Base-by-base conservation (phyloP, 2,797 vertebrate species). In the Tenualosa thibaudeaui region DNA sequence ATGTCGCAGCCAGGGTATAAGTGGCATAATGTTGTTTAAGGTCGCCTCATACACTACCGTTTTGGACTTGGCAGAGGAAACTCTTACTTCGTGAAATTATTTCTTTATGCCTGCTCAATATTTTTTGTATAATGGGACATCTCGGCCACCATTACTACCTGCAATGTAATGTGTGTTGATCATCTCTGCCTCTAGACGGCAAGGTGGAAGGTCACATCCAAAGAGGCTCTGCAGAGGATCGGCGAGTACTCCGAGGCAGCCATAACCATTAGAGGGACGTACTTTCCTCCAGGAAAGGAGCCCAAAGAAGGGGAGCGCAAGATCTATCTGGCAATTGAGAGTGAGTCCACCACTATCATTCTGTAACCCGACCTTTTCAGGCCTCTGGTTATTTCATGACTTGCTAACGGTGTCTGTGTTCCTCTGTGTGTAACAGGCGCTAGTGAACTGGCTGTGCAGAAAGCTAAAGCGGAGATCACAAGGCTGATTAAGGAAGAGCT, bases 181-280 rank as follows among this genome's bases (percentile, higher is more conserved):
- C 12, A 78, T 81, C n/a, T 84, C 37, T 84, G 82, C 5, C 19
- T 83, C 0, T 91, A 99, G 98, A 99, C 98, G 83, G 98, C 98
- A 78, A 96, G 98, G 85, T 99, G 98, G 98, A 99, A 99, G 92
- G 98, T 99, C 56, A 99, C 98, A 0, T 99, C 98, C 83, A 99
- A 99, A 91, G 98, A 99, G 91, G 98, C 98, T 0, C 93, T 99
- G 8, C 98, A 99, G 93, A 97, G 98, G 90, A 99, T 99, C 85
- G 98, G 98, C 75, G 98, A 99, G 94, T 99, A 99, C 90, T 99
- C 98, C 0, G 98, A 99, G 93, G 98, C 98, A 0, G 98, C 98
- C 88, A 99, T 99, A 93, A 99, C 98, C 87, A 99, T 99, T 93
- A 95, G 98, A 93, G 98, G 98, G 90, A 99, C 98, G 0, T 99